These are phyloP conservation scores for Tokudaia tokunoshimensis DNA, from an alignment of 2,797 vertebrate species.

Conservation along the genomic window DNA sequence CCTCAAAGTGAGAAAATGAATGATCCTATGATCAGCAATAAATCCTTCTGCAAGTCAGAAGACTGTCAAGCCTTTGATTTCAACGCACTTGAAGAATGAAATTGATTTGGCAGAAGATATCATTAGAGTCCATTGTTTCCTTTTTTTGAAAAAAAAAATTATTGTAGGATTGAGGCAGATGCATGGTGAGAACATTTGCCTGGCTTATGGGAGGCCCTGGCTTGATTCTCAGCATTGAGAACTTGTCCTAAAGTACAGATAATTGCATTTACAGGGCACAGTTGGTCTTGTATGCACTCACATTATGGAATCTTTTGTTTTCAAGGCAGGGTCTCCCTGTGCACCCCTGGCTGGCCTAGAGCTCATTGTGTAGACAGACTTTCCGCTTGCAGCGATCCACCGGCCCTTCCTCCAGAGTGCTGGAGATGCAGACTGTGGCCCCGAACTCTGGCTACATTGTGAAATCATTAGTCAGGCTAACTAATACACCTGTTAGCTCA, in stretches of 20 bases:
- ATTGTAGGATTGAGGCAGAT: no score
- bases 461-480: background rate
- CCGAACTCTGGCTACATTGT: background rate
- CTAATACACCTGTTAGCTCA: background rate
- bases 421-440: background rate
- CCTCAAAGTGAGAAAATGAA: background rate
- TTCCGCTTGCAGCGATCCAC: background rate
- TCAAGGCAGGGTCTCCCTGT: background rate
- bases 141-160: background rate
- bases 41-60: background rate
- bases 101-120: background rate
- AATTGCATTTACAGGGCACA: background rate
- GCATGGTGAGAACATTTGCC: background rate
- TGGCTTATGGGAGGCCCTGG: background rate
- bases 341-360: background rate
- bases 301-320: background rate
- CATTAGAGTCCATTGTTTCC: constrained; percentile 22
- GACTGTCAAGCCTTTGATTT: constrained; percentile 16
- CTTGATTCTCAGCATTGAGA: background rate
- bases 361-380: background rate
- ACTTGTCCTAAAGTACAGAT: background rate
- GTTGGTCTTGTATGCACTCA: background rate
- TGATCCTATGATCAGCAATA: background rate
- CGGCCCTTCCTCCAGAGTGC: background rate
- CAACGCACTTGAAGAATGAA: background rate